Conservation (phyloP, 2,797 vertebrate genomes). For the Hypotaenidia okinawae region DNA sequence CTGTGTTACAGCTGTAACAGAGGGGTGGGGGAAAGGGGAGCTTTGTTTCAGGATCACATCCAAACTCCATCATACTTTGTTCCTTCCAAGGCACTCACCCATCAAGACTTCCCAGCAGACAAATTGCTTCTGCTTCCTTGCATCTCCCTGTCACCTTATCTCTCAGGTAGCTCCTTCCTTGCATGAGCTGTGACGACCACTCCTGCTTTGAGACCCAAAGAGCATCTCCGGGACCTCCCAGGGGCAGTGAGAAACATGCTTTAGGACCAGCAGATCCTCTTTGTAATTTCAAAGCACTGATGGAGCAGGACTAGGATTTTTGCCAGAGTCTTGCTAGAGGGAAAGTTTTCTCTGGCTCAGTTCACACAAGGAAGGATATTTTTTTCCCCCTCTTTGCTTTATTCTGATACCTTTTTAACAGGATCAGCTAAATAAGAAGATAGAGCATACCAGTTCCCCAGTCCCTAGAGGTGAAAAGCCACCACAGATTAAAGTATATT, state of each 20-base stretch:
- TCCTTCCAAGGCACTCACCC: background rate
- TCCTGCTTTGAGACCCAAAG: background rate
- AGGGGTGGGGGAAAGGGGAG: background rate
- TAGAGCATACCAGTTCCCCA: slow-evolving; percentile 30
- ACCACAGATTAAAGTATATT: slow-evolving; percentile 28
- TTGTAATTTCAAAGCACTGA: background rate
- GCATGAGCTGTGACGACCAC: background rate
- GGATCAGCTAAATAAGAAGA: slow-evolving; percentile 73
- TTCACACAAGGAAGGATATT: slow-evolving; percentile 21
- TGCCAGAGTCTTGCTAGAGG: slow-evolving; percentile 57
- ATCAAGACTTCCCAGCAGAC: fast-evolving
- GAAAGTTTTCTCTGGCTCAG: slow-evolving; percentile 42
- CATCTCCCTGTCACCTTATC: background rate
- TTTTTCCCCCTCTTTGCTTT: background rate
- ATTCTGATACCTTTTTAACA: slow-evolving; percentile 70
- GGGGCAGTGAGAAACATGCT: background rate
- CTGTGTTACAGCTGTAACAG: background rate
- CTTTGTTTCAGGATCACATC: fast-evolving
- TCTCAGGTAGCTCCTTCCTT: background rate
- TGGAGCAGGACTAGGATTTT: slow-evolving; percentile 29
- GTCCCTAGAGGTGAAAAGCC: slow-evolving; percentile 62
- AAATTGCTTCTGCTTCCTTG: background rate
- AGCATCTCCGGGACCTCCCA: background rate
- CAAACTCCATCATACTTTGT: fast-evolving
- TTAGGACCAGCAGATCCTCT: background rate